Conservation (phyloP, 2,113 vertebrate genomes). For the Oryctolagus cuniculus region mOryCun1.1 NC_091436.1:133064501-133065000, state of each 20-base stretch:
- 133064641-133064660: not conserved
- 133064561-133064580: no score
- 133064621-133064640: not conserved
- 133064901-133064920: not conserved
- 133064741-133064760: no score
- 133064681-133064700: no score
- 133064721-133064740: no score
- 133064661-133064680: no score
- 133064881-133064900: no score
- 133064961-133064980: not conserved
- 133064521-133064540: no score
- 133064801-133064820: not conserved
- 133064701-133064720: no score
- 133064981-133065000: slow-evolving; percentile 30
- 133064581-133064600: not conserved
- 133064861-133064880: not conserved
- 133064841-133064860: not conserved
- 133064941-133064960: not conserved
- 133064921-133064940: not conserved
- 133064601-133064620: slow-evolving; percentile 16
- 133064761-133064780: not conserved
- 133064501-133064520: no score
- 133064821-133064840: not conserved
- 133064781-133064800: not conserved
- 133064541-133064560: no score